A percentile compares a stretch with the other conserved stretches of the same genome.
These are phyloP conservation scores for Phasia obesa DNA, from an alignment of 2,888 invertebrate genomes.

Conservation along the genomic window DNA sequence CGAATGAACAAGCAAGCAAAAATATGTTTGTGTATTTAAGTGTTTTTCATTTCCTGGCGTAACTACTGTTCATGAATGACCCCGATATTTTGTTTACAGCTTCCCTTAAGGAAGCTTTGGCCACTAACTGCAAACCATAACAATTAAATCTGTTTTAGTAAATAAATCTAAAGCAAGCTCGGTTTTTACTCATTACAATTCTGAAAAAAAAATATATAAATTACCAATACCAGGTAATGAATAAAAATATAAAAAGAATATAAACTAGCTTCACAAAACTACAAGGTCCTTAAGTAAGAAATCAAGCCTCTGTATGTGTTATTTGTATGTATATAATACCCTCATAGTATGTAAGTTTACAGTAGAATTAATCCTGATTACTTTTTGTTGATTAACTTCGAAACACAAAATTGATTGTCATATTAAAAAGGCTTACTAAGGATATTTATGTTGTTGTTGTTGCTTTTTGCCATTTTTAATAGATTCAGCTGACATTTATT, in stretches of 20 bases:
- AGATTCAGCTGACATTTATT: slow-evolving; percentile 43
- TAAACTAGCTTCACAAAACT: neutral
- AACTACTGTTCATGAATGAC: slow-evolving; percentile 32
- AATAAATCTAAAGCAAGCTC: neutral
- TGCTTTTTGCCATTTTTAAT: slow-evolving; percentile 18
- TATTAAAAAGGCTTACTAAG: slow-evolving; percentile 58
- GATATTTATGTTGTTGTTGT: slow-evolving; percentile 30
- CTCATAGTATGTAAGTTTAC: too few relatives aligned
- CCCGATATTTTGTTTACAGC: slow-evolving; percentile 18
- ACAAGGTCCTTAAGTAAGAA: neutral
- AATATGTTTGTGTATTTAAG: slow-evolving; percentile 39
- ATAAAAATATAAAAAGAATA: too few relatives aligned
- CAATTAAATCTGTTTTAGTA: neutral
- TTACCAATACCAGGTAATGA: too few relatives aligned
- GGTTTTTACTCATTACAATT: neutral
- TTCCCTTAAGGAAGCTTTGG: neutral
- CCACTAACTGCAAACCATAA: neutral
- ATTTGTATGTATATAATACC: neutral
- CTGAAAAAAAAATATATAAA: too few relatives aligned
- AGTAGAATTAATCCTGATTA: slow-evolving; percentile 22
- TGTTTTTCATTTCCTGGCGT: slow-evolving; percentile 31
- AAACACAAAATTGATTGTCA: slow-evolving; percentile 68
- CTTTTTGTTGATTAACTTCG: slow-evolving; percentile 67
- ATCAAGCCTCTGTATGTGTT: neutral
- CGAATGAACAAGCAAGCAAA: slow-evolving; percentile 35